These are phyloP conservation scores for Pseudomyrmex flavicornis DNA, from an alignment of 1,140 invertebrate genomes.

Conservation along the genomic window DNA sequence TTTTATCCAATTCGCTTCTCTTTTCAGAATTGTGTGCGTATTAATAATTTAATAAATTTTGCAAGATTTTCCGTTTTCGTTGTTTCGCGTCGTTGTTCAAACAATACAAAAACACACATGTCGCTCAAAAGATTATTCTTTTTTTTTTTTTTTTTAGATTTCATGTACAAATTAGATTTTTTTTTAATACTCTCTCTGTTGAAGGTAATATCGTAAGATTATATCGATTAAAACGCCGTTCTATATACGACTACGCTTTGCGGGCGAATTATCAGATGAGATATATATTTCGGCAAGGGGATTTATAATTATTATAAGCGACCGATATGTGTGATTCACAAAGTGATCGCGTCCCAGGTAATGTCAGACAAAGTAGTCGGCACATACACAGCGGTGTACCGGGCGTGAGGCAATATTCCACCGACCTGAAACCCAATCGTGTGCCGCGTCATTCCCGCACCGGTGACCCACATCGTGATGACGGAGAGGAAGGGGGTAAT, in stretches of 20 bases:
- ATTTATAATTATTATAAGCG: conserved; percentile 28
- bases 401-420: conserved; percentile 35
- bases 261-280: no score
- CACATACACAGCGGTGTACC: conserved; percentile 13
- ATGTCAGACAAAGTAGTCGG: conserved; percentile 41
- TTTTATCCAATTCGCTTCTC: no score
- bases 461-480: conserved; percentile 46
- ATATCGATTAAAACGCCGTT: conserved; percentile 13
- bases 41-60: no score
- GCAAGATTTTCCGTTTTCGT: no score
- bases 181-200: not conserved
- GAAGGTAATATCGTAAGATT: not conserved
- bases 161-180: no score
- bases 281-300: conserved; percentile 9
- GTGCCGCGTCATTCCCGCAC: conserved; percentile 34
- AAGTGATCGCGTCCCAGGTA: conserved; percentile 24
- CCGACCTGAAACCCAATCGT: conserved; percentile 40
- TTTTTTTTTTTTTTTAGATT: not conserved
- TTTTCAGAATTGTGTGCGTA: no score
- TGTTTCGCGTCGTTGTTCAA: no score
- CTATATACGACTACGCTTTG: not conserved
- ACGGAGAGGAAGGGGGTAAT: conserved; percentile 9
- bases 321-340: not conserved
- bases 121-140: not conserved
- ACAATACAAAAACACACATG: no score